Evolutionary conservation across 2,113 vertebrate species (phyloP), one percentile per base, ranked within the genome.

Genomic region (Cynopterus brachyotis): DNA sequence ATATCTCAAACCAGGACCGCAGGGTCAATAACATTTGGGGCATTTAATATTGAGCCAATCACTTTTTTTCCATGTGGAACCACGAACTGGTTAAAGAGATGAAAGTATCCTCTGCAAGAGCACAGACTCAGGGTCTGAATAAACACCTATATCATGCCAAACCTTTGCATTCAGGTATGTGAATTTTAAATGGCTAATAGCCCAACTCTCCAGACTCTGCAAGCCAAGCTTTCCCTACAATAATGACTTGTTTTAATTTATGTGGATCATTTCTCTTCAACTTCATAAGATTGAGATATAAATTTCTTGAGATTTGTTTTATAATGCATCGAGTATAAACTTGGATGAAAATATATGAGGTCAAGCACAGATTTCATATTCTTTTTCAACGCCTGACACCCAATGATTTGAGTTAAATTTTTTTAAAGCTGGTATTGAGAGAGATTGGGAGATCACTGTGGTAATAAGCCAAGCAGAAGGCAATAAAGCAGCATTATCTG

Each of bases 321-420:
- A 89, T 37, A 87, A 87, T 87, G 35, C 15, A 87, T 35, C 15
- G 42, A 87, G 30, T 76, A 94, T 84, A 88, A 94, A 94, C 66
- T 70, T 72, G 75, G 66, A 88, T 72, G 72, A 81, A 96, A 95
- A 96, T 67, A 88, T 78, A 84, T 62, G 84, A 97, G 87, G 91
- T 96, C 90, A 92, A 78, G 32, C 62, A 45, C 59, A 90, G 60
- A 70, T 76, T 67, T 45, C n/a, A 47, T 73, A 81, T 87, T 87
- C 83, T 92, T 83, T 94, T 62, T 78, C 72, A 84, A 57, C 40
- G 60, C 28, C 75, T 70, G 62, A 90, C 9, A 9, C 42, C 16
- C 85, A 91, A 78, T 30, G 42, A 78, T 70, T 92, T 1, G 0
- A 20, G 15, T 69, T 78, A 93, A 96, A 91, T 94, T 94, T 97